Conservation (phyloP, 2,888 invertebrate species). For the Phyto melanocephala region DNA sequence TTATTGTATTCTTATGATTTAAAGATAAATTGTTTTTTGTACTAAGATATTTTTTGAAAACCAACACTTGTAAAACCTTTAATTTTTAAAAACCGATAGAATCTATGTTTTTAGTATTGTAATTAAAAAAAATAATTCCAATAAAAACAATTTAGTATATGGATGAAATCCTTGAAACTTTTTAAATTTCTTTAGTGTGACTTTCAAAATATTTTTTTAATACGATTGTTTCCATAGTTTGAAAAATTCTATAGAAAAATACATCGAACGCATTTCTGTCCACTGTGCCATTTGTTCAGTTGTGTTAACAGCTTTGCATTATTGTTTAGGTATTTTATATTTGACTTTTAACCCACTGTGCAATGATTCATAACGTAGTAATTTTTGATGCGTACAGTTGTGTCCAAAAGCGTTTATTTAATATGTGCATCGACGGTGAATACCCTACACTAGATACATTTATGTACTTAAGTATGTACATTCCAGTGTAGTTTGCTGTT, state of each 20-base stretch:
- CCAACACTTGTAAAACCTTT: slow-evolving; percentile 14
- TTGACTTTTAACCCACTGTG: slow-evolving; percentile 23
- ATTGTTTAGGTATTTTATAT: too few relatives aligned
- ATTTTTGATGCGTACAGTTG: slow-evolving; percentile 23
- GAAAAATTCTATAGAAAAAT: too few relatives aligned
- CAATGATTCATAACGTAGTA: not conserved
- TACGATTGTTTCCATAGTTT: not conserved
- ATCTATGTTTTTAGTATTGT: slow-evolving; percentile 55
- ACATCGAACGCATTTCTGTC: too few relatives aligned
- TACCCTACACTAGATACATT: not conserved
- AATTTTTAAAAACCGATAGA: slow-evolving; percentile 41
- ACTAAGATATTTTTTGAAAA: not conserved
- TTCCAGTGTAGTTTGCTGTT: too few relatives aligned
- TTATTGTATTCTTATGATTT: slow-evolving; percentile 14
- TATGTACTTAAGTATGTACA: not conserved
- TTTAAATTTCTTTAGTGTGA: too few relatives aligned
- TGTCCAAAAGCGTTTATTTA: not conserved
- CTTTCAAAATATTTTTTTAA: too few relatives aligned
- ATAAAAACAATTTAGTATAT: slow-evolving; percentile 41
- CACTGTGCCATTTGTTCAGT: slow-evolving; percentile 17
- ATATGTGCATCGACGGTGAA: not conserved
- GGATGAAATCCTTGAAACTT: too few relatives aligned
- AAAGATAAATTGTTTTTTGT: slow-evolving; percentile 6
- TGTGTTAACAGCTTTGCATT: not conserved
- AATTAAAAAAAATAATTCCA: slow-evolving; percentile 37